Conservation (phyloP, 2,888 invertebrate species). For the Drosophila mercatorum region DNA sequence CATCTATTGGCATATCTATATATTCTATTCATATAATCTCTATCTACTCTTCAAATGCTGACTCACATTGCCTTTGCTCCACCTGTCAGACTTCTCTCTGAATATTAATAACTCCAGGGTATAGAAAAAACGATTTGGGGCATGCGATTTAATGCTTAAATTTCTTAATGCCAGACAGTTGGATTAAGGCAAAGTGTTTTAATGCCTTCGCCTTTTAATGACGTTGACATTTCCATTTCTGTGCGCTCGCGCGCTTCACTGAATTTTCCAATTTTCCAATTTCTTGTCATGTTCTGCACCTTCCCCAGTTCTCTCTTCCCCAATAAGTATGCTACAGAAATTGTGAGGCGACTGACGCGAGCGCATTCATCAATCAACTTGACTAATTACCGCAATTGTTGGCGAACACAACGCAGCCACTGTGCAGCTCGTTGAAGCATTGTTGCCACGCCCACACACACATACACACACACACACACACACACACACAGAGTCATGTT, state of each 20-base stretch:
- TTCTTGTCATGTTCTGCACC: slow-evolving; percentile 26
- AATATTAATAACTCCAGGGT: slow-evolving; percentile 12
- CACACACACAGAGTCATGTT: not conserved
- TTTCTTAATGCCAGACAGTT: slow-evolving; percentile 51
- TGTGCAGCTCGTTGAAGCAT: slow-evolving; percentile 22
- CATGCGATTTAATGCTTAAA: slow-evolving; percentile 62
- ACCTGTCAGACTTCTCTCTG: too few species aligned
- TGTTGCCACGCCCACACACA: slow-evolving; percentile 16
- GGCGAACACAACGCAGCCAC: slow-evolving; percentile 14
- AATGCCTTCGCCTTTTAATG: slow-evolving; percentile 59
- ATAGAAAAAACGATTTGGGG: slow-evolving; percentile 26
- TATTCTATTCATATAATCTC: not conserved
- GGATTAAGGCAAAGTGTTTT: slow-evolving; percentile 50
- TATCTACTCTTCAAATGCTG: not conserved
- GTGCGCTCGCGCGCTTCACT: slow-evolving; percentile 41
- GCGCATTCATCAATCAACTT: slow-evolving; percentile 72
- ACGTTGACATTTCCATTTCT: slow-evolving; percentile 68
- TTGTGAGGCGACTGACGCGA: slow-evolving; percentile 12
- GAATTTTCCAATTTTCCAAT: slow-evolving; percentile 57
- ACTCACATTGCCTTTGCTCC: too few species aligned
- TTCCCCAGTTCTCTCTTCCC: not conserved
- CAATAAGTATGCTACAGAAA: slow-evolving; percentile 53
- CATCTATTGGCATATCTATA: too few species aligned
- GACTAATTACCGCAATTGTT: slow-evolving; percentile 71
- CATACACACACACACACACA: not conserved